These are phyloP conservation scores for Fringilla coelebs DNA, from an alignment of 2,797 vertebrate genomes.

Conservation along the genomic window DNA sequence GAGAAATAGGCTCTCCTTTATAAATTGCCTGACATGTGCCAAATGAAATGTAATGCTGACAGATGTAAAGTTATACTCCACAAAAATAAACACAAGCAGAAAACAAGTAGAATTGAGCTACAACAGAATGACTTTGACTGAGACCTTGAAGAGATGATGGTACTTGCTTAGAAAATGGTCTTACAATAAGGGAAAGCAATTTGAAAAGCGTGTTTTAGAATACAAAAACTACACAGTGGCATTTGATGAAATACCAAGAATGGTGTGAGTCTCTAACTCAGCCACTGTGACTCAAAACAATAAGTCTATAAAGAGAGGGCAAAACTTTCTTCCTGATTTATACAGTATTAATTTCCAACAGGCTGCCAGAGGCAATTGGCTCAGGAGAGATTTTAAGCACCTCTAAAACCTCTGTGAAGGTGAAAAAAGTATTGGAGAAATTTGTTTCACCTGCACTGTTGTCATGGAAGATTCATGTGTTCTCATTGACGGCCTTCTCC, in stretches of 20 bases:
- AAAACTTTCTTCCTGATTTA: not conserved
- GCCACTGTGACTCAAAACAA: not conserved
- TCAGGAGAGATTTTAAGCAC: not conserved
- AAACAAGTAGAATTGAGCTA: not conserved
- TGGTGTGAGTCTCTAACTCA: not conserved
- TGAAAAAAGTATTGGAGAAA: not conserved
- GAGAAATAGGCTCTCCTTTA: not conserved
- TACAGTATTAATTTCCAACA: not conserved
- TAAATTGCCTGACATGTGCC: conserved; percentile 34
- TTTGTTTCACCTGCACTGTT: not conserved
- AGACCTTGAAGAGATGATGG: conserved; percentile 13
- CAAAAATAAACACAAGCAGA: conserved; percentile 21
- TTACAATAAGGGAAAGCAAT: not conserved
- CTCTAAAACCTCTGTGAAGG: not conserved
- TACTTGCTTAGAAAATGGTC: not conserved
- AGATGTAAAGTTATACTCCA: conserved; percentile 21
- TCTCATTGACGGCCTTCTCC: not conserved
- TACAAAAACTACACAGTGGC: not conserved
- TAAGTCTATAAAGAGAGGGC: not conserved
- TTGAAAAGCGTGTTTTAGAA: not conserved
- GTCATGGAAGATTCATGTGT: not conserved
- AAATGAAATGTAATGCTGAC: conserved; percentile 39
- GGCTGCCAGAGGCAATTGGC: not conserved
- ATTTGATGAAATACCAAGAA: not conserved
- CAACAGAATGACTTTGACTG: not conserved